Conservation (phyloP, 2,797 vertebrate genomes). For the Syngnathus acus region DNA sequence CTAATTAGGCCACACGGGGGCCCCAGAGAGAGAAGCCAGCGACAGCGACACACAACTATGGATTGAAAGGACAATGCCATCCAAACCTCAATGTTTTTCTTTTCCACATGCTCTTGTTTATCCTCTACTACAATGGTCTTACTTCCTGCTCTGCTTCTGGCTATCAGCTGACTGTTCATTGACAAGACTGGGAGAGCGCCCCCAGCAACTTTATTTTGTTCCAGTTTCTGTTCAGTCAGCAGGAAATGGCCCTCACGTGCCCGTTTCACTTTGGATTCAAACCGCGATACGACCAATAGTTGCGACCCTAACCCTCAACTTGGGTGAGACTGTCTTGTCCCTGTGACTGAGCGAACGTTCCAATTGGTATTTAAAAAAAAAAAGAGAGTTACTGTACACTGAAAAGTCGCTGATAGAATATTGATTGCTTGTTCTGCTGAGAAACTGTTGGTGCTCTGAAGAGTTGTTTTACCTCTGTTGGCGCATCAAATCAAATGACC, state of each 20-base stretch:
- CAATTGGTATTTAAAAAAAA: background rate
- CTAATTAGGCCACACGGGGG: slow-evolving; percentile 69
- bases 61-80: too few species aligned
- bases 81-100: too few species aligned
- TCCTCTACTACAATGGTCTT: background rate
- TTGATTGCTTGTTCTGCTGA: slow-evolving; percentile 1
- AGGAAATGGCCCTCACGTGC: background rate
- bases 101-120: background rate
- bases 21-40: slow-evolving; percentile 61
- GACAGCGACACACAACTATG: background rate
- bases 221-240: background rate
- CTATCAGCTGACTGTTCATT: background rate
- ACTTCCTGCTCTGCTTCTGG: background rate
- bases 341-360: background rate
- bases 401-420: background rate
- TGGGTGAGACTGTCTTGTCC: background rate
- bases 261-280: background rate
- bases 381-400: background rate
- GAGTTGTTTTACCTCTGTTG: background rate
- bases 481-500: background rate
- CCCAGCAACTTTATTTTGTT: background rate
- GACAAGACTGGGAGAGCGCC: background rate
- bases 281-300: background rate
- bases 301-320: background rate
- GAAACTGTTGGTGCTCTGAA: background rate